Evolutionary conservation across 2,797 vertebrate species (phyloP).

Genomic region (Anas flavirostris): DNA sequence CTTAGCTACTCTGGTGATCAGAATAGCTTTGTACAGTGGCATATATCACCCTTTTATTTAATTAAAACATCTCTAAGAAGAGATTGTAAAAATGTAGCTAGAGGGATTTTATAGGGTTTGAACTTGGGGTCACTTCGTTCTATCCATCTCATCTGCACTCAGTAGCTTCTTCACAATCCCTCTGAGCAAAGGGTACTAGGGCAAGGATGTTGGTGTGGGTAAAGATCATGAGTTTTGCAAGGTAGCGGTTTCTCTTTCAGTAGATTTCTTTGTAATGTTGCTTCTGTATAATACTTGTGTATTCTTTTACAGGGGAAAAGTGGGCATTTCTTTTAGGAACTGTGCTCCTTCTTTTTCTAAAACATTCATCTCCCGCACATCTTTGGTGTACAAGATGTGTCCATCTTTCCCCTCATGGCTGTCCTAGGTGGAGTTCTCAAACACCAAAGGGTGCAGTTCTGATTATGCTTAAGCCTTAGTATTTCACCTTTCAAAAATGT

Average conservation of each 20-base stretch:
- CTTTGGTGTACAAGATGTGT: background rate
- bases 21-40: constrained; percentile 53
- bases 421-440: background rate
- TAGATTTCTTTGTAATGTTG: background rate
- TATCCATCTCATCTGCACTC: constrained; percentile 66
- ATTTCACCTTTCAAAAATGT: background rate
- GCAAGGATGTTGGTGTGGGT: background rate
- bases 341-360: background rate
- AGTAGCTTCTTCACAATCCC: background rate
- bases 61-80: constrained; percentile 75
- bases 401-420: background rate
- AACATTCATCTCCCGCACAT: background rate
- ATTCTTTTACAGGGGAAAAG: background rate
- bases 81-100: constrained; percentile 74
- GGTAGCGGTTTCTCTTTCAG: background rate
- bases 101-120: constrained; percentile 69
- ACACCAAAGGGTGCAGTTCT: background rate
- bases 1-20: constrained; percentile 43
- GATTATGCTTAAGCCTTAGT: background rate
- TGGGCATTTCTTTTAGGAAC: background rate
- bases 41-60: constrained; percentile 78
- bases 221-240: background rate
- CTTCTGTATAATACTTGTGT: fast-evolving
- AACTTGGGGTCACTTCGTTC: constrained; percentile 72
- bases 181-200: constrained; percentile 11